Base-by-base conservation (phyloP, 2,797 vertebrate species). In the Microcaecilia unicolor region DNA sequence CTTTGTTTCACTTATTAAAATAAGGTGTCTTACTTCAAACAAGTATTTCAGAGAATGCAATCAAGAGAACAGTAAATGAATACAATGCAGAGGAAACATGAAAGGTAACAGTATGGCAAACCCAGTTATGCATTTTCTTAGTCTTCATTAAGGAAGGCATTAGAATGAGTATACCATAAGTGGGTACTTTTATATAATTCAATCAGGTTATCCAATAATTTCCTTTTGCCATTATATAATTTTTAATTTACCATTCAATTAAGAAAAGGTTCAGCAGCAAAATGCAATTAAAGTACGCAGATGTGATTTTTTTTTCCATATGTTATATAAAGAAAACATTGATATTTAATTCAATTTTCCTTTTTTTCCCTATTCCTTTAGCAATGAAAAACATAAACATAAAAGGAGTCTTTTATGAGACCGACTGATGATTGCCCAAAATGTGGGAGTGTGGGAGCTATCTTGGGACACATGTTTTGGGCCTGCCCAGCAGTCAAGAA, bases 1-100 rank as follows among this genome's bases (percentile, higher is more conserved):
- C 61, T 66, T 76, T 70, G 66, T 70, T 63, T 55, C 43, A 65
- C 70, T 69, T 74, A 80, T 77, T 78, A 76, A 69, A 81, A 81
- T 78, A 73, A 78, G 76, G 65, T 69, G 76, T 76, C 69, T 72
- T 64, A 55, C 60, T 72, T 74, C 70, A 74, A 68, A 72, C 58
- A 66, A 71, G 41, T 52, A 45, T 64, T 68, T 53, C 48, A 53
- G 59, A 61, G 54, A 63, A 58, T 43, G 50, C 51, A 66, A 66
- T 67, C 59, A 63, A 57, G 62, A 48, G 58, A 35, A 59, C 31
- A 61, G 45, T 26, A 37, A 54, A 56, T 41, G 62, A 61, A 65
- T 57, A 65, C 57, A 68, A 65, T 64, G 57, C 50, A 33, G 22
- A 55, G 39, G 52, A 52, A 58, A 63, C 58, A 59, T 63, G 57